Base-by-base conservation (phyloP, 1,140 invertebrate genomes). In the Bombus picipes region DNA sequence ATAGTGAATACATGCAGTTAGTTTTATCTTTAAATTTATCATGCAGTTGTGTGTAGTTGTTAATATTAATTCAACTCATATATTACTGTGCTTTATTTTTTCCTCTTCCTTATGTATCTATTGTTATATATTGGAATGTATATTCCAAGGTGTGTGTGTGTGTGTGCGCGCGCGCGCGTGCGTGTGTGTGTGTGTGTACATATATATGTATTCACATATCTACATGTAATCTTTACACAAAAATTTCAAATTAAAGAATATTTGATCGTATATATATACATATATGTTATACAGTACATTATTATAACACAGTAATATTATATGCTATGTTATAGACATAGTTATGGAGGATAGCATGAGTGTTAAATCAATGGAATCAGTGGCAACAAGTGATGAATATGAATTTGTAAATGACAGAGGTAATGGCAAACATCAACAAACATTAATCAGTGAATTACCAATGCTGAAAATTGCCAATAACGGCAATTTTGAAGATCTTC, bases 331-430 rank as follows among this genome's bases (percentile, higher is more conserved):
- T 90, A 5, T 62, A 90, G 95, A 92, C 88, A 92, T 92, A 95
- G 95, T 96, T 95, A 97, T 97, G 97, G 97, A 97, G 96, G 97
- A 97, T 96, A 97, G 96, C 95, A 94, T 96, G 90, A 97, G 97
- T 94, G 96, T 97, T 77, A 97, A 97, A 96, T 98, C 97, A 83
- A 97, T 97, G 94, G 97, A 98, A 96, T 98, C 98, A 87, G 95
- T 97, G 92, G 97, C 97, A 76, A 98, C 97, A 65, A 98, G 97
- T 93, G 98, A 98, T 86, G 98, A 98, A 93, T 98, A 97, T 95
- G 97, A 98, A 95, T 97, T 98, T 94, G 96, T 98, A 89, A 95
- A 92, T 80, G 94, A 94, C 73, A 94, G 92, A 87, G 94, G 91
- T 90, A 94, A 80, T 80, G 93, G 92, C 32, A 95, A 94, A 86